These are phyloP conservation scores for Ranitomeya imitator DNA, from an alignment of 2,113 vertebrate species.

Conservation along the genomic window DNA sequence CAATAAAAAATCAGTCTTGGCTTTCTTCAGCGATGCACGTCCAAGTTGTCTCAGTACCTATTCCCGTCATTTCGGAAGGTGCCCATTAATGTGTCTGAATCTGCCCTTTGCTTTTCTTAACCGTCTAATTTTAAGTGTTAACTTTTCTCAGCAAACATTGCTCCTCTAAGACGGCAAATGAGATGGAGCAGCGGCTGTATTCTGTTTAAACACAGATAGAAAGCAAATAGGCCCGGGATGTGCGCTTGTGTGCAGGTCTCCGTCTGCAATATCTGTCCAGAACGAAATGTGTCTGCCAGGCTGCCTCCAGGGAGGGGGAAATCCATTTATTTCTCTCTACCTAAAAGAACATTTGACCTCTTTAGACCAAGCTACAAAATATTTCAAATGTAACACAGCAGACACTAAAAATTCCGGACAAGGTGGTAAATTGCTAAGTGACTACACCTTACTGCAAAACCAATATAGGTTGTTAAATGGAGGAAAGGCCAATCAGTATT, in stretches of 20 bases:
- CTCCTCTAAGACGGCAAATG: slow-evolving; percentile 35
- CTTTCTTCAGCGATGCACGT: neutral
- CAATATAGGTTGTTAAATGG: slow-evolving; percentile 34
- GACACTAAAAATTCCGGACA: slow-evolving; percentile 40
- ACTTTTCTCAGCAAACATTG: slow-evolving; percentile 52
- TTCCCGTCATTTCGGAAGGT: slow-evolving; percentile 31
- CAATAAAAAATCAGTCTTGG: neutral
- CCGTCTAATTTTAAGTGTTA: slow-evolving; percentile 39
- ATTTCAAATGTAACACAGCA: slow-evolving; percentile 30
- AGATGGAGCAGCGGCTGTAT: slow-evolving; percentile 41
- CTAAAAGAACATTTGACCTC: slow-evolving; percentile 45
- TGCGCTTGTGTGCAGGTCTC: slow-evolving; percentile 37
- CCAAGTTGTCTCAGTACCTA: slow-evolving; percentile 41
- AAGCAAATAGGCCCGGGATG: slow-evolving; percentile 48
- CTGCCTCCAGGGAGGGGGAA: slow-evolving; percentile 30
- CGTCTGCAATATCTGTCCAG: slow-evolving; percentile 35
- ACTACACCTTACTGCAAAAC: slow-evolving; percentile 35
- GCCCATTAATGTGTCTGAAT: slow-evolving; percentile 22
- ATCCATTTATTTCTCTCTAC: slow-evolving; percentile 35
- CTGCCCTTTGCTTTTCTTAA: slow-evolving; percentile 47
- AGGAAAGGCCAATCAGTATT: slow-evolving; percentile 17
- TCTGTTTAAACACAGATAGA: slow-evolving; percentile 57
- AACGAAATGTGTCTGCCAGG: slow-evolving; percentile 39
- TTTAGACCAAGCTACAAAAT: slow-evolving; percentile 25
- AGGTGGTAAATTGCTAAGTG: slow-evolving; percentile 37